Percentiles rank a stretch among this genome's conserved stretches.
These are phyloP conservation scores for Pseudolycoriella hygida DNA, from an alignment of 2,888 invertebrate genomes.

Conservation along the genomic window DNA sequence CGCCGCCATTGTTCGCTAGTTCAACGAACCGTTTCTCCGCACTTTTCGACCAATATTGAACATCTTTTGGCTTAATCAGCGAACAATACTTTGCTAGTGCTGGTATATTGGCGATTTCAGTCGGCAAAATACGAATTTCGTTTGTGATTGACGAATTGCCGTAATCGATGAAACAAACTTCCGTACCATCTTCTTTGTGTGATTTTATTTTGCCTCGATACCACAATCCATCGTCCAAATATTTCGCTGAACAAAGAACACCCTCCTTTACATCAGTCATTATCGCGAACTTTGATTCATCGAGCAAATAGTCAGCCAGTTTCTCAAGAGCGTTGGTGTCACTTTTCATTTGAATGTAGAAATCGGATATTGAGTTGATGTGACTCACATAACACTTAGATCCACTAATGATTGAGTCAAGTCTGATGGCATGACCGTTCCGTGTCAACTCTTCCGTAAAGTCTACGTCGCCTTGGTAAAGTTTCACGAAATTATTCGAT, in stretches of 20 bases:
- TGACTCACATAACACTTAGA: slow-evolving; percentile 50
- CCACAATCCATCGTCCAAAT: slow-evolving; percentile 43
- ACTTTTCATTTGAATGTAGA: slow-evolving; percentile 54
- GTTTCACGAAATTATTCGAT: slow-evolving; percentile 35
- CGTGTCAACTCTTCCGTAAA: slow-evolving; percentile 11
- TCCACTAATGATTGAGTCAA: slow-evolving; percentile 34
- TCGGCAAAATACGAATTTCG: slow-evolving; percentile 39
- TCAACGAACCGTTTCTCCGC: slow-evolving; percentile 48
- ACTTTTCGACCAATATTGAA: slow-evolving; percentile 43
- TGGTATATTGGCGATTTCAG: slow-evolving; percentile 35
- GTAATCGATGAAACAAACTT: slow-evolving; percentile 39
- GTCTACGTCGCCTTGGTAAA: slow-evolving; percentile 29
- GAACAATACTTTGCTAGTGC: slow-evolving; percentile 42
- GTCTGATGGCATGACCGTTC: slow-evolving; percentile 37
- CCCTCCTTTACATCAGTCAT: slow-evolving; percentile 32
- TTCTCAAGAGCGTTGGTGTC: slow-evolving; percentile 37
- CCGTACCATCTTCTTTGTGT: neutral
- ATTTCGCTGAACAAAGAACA: slow-evolving; percentile 40
- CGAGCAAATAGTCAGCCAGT: slow-evolving; percentile 37
- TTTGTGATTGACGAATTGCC: slow-evolving; percentile 41
- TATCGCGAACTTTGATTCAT: slow-evolving; percentile 35
- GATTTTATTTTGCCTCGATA: slow-evolving; percentile 41
- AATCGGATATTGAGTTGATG: slow-evolving; percentile 48
- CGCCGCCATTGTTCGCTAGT: slow-evolving; percentile 47
- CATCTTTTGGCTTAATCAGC: slow-evolving; percentile 37